Conservation (phyloP, 2,113 vertebrate species). For the Ptychochromis oligacanthus region DNA sequence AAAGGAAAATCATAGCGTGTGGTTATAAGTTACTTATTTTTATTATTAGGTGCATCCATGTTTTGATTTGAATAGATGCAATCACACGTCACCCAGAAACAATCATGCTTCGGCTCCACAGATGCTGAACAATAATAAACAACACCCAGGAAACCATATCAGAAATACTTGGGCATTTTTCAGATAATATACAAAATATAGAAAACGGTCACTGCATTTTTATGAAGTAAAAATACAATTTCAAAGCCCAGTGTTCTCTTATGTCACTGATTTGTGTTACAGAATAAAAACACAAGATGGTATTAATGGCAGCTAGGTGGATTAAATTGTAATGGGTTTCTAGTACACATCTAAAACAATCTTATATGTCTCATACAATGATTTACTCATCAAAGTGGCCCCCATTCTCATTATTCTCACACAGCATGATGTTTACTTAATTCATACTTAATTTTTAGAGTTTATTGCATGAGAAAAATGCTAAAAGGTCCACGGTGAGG, state of each 20-base stretch:
- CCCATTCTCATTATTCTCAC: background rate
- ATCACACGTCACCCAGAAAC: background rate
- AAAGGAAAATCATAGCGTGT: background rate
- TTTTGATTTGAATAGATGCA: background rate
- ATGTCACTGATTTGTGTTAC: background rate
- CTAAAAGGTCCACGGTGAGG: background rate
- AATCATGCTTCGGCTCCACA: background rate
- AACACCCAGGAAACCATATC: background rate
- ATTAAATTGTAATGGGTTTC: background rate
- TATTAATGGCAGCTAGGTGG: background rate
- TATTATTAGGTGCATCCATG: background rate
- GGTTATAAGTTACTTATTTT: background rate
- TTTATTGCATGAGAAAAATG: background rate
- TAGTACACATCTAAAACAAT: constrained; percentile 4
- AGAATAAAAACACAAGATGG: background rate
- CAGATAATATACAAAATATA: constrained; percentile 4
- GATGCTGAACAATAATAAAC: background rate
- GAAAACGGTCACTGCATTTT: background rate
- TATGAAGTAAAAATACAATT: background rate
- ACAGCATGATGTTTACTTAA: background rate
- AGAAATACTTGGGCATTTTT: background rate
- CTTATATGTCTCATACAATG: background rate
- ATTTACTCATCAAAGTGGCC: background rate
- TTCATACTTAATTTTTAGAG: background rate
- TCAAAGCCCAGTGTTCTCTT: background rate